Evolutionary conservation across 2,888 invertebrate genomes (phyloP).

Genomic region (Drosophila anomelani): DNA sequence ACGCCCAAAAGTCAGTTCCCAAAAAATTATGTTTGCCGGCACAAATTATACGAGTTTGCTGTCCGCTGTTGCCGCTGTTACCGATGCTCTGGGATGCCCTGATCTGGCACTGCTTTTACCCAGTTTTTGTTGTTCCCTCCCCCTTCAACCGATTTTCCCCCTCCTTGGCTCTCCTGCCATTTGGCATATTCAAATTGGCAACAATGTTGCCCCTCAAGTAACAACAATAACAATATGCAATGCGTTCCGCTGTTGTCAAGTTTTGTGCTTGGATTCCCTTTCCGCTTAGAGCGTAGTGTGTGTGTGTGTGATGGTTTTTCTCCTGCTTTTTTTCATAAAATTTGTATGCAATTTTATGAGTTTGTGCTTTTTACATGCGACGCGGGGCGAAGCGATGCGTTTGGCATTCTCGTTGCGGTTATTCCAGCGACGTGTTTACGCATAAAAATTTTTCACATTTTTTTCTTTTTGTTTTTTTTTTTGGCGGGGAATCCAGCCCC

Average conservation of each 20-base stretch:
- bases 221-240: slow-evolving; percentile 52
- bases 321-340: slow-evolving; percentile 46
- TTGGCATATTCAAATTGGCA: slow-evolving; percentile 49
- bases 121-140: neutral
- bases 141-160: slow-evolving; percentile 11
- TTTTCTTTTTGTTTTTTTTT: neutral
- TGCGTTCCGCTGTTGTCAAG: slow-evolving; percentile 49
- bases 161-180: slow-evolving; percentile 10
- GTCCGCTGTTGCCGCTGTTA: slow-evolving; percentile 5
- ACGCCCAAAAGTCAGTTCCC: slow-evolving; percentile 2
- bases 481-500: slow-evolving; percentile 10
- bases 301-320: slow-evolving; percentile 3
- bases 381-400: slow-evolving; percentile 29
- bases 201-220: slow-evolving; percentile 48
- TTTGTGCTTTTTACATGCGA: slow-evolving; percentile 47
- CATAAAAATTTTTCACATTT: slow-evolving; percentile 61
- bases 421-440: slow-evolving; percentile 67
- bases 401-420: slow-evolving; percentile 50
- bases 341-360: slow-evolving; percentile 64
- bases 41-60: slow-evolving; percentile 49
- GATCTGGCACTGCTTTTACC: slow-evolving; percentile 1
- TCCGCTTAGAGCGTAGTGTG: slow-evolving; percentile 23
- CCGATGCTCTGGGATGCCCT: slow-evolving; percentile 16
- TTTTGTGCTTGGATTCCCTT: slow-evolving; percentile 37
- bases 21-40: slow-evolving; percentile 49